Conservation (phyloP, 2,113 vertebrate genomes). For the Tupaia chinensis region DNA sequence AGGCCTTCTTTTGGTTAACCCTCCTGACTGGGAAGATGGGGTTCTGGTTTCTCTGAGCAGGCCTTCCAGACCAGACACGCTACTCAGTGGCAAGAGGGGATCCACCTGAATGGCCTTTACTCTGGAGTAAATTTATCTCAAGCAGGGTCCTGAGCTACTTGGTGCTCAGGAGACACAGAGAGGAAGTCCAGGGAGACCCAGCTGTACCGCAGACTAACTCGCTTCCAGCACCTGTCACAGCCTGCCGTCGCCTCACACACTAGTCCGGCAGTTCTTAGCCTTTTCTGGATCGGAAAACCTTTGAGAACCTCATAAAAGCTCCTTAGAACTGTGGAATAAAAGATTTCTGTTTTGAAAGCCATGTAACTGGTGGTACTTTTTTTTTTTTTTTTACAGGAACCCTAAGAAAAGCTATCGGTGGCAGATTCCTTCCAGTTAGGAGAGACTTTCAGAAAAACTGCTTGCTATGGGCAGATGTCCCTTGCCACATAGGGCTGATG, state of each 20-base stretch:
- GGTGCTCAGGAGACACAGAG: not conserved
- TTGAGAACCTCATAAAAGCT: not conserved
- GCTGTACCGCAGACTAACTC: not conserved
- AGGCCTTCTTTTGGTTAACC: not conserved
- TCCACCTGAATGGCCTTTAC: not conserved
- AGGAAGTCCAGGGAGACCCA: not conserved
- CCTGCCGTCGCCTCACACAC: rapidly evolving
- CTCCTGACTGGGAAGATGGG: not conserved
- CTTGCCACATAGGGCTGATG: too few species aligned
- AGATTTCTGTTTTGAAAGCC: too few species aligned
- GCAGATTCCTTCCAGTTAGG: too few species aligned
- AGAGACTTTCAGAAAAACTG: too few species aligned
- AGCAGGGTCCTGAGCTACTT: not conserved
- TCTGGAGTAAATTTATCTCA: not conserved
- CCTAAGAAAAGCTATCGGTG: too few species aligned
- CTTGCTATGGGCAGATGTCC: too few species aligned
- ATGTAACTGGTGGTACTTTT: too few species aligned
- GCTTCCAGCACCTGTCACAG: not conserved
- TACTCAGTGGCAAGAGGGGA: rapidly evolving
- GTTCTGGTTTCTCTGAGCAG: not conserved
- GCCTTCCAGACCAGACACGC: not conserved
- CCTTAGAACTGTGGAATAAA: not conserved
- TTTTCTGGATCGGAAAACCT: not conserved
- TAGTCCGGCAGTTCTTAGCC: not conserved
- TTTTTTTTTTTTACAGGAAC: too few species aligned